A percentile compares a stretch with the other conserved stretches of the same genome.
phyloP scores from a whole-genome alignment of 2,113 vertebrate species.

The Seriola dumerili region DNA sequence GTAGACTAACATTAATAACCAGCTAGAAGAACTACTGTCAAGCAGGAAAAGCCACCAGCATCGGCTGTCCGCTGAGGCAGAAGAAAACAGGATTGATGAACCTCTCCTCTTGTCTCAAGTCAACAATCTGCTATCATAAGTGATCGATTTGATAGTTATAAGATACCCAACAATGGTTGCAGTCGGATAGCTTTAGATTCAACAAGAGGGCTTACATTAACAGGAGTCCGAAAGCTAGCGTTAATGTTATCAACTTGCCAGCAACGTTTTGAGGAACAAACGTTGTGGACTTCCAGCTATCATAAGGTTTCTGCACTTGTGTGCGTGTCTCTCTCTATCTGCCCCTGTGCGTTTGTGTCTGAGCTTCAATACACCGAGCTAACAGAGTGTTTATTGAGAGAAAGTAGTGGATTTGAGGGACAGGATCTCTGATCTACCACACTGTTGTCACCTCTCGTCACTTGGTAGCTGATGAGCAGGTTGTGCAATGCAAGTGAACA shows the following conservation, averaged over 20 bases:
- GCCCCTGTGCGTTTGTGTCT: no score
- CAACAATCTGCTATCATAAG: not conserved
- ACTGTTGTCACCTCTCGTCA: not conserved
- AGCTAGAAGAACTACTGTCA: not conserved
- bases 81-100: no score
- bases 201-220: not conserved
- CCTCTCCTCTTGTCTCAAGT: not conserved
- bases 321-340: no score
- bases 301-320: no score
- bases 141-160: not conserved
- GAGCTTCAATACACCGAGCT: no score
- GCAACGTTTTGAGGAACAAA: not conserved
- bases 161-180: not conserved
- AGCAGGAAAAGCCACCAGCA: not conserved
- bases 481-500: not conserved
- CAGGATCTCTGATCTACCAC: not conserved
- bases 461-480: not conserved
- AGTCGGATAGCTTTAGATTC: not conserved
- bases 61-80: no score
- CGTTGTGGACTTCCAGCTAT: not conserved
- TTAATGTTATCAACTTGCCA: not conserved
- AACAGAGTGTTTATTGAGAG: no score
- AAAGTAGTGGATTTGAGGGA: no score
- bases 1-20: no score
- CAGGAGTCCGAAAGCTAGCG: not conserved